These are phyloP conservation scores for Parascotia fuliginaria DNA, from an alignment of 2,888 invertebrate species.

Conservation along the genomic window DNA sequence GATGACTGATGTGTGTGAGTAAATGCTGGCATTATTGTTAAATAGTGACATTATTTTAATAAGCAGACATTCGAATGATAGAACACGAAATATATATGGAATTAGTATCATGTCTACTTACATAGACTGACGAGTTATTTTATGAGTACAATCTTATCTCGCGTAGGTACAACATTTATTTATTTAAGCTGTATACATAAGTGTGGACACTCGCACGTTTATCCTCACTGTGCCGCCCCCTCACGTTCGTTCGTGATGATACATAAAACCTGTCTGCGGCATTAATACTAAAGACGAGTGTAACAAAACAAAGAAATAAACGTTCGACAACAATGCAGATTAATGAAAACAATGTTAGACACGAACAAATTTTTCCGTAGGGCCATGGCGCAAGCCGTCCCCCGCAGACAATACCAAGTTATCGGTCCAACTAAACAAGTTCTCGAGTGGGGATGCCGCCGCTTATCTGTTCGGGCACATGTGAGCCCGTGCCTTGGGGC, in stretches of 20 bases:
- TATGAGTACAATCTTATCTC: conserved; percentile 42
- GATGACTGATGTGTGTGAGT: too few species aligned
- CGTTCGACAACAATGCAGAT: conserved; percentile 41
- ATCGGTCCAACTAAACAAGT: conserved; percentile 80
- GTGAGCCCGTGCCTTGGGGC: conserved; percentile 78
- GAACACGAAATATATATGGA: conserved; percentile 12
- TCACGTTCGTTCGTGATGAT: conserved; percentile 46
- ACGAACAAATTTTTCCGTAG: conserved; percentile 49
- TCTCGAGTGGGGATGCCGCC: conserved; percentile 79
- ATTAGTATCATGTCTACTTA: conserved; percentile 15
- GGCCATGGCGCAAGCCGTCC: conserved; percentile 50
- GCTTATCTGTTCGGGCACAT: conserved; percentile 82
- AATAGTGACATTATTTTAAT: too few species aligned
- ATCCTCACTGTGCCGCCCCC: conserved; percentile 32
- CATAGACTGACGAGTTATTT: conserved; percentile 13
- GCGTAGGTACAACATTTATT: conserved; percentile 35
- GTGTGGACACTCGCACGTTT: conserved; percentile 21
- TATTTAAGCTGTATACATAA: conserved; percentile 36
- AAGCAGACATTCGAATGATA: too few species aligned
- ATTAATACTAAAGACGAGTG: conserved; percentile 25
- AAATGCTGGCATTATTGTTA: too few species aligned
- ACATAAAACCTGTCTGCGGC: conserved; percentile 43
- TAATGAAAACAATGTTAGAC: conserved; percentile 48
- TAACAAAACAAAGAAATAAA: conserved; percentile 44
- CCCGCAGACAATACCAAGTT: conserved; percentile 78